A percentile compares a stretch with the other conserved stretches of the same genome.
Conservation (phyloP, 2,888 invertebrate genomes). For the Caenorhabditis becei region DNA sequence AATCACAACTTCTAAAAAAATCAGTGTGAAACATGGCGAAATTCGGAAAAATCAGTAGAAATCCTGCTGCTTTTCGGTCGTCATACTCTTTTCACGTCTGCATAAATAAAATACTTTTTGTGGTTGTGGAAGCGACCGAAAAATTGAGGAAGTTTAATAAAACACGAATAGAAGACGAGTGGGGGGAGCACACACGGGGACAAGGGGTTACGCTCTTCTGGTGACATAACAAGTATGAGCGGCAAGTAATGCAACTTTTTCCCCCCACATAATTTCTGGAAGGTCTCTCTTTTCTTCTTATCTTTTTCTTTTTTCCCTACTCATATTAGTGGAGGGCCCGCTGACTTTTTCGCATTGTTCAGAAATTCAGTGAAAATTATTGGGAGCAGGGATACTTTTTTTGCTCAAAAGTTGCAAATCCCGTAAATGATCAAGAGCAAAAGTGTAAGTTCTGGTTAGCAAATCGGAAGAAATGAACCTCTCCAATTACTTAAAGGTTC, state of each 20-base stretch:
- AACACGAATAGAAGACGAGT: constrained; percentile 65
- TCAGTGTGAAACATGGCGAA: too few species aligned
- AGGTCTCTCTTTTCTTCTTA: constrained; percentile 20
- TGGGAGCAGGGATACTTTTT: too few species aligned
- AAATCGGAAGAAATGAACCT: constrained; percentile 3
- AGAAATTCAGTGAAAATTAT: too few species aligned
- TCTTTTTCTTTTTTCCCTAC: constrained; percentile 5
- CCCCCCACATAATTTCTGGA: constrained; percentile 30
- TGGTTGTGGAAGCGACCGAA: constrained; percentile 62
- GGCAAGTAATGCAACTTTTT: constrained; percentile 56
- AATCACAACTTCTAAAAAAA: background rate
- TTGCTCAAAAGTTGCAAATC: too few species aligned
- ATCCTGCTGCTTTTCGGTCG: constrained; percentile 45
- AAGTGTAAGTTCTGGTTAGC: background rate
- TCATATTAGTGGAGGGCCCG: background rate
- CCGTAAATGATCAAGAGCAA: too few species aligned
- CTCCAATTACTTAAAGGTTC: constrained; percentile 41
- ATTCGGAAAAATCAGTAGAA: background rate
- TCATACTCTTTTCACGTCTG: constrained; percentile 52
- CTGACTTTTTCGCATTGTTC: too few species aligned
- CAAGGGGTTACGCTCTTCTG: constrained; percentile 60
- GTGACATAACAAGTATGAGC: constrained; percentile 57
- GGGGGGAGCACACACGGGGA: constrained; percentile 39
- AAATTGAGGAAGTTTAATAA: constrained; percentile 68
- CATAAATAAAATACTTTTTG: constrained; percentile 58